These are phyloP conservation scores for Apis dorsata DNA, from an alignment of 1,140 invertebrate genomes.

Conservation along the genomic window DNA sequence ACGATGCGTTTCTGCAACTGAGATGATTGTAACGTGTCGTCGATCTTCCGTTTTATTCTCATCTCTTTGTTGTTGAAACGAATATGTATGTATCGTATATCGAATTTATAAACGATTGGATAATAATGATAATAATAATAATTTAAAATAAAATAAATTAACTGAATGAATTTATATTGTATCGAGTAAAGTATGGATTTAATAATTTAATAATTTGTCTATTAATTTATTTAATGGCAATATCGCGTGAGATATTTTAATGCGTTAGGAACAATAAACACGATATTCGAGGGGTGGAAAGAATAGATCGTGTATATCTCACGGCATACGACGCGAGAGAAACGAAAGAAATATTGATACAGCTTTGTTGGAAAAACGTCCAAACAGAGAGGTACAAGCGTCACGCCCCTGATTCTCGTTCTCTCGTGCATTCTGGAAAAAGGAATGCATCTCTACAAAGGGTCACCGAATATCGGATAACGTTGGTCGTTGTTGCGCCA, in stretches of 20 bases:
- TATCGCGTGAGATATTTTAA: too few species aligned
- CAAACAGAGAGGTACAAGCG: constrained; percentile 45
- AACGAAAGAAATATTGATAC: constrained; percentile 64
- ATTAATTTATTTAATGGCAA: too few species aligned
- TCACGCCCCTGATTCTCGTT: constrained; percentile 14
- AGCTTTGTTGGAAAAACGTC: constrained; percentile 59
- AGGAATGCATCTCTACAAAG: not conserved
- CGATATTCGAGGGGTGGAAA: not conserved
- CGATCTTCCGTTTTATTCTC: not conserved
- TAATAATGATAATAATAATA: too few species aligned
- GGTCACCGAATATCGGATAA: constrained; percentile 22
- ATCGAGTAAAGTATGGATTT: too few species aligned
- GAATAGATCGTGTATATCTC: not conserved
- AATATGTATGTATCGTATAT: too few species aligned
- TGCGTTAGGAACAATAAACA: not conserved
- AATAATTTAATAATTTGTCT: too few species aligned
- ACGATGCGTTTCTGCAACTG: not conserved
- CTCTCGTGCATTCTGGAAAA: constrained; percentile 4
- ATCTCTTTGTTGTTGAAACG: not conserved
- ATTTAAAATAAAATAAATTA: too few species aligned
- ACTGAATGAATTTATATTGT: too few species aligned
- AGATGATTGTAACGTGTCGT: not conserved
- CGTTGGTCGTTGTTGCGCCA: not conserved
- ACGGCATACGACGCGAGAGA: constrained; percentile 55
- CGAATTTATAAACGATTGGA: too few species aligned